These are phyloP conservation scores for Onychostoma macrolepis DNA, from an alignment of 2,113 vertebrate species.

Conservation along the genomic window DNA sequence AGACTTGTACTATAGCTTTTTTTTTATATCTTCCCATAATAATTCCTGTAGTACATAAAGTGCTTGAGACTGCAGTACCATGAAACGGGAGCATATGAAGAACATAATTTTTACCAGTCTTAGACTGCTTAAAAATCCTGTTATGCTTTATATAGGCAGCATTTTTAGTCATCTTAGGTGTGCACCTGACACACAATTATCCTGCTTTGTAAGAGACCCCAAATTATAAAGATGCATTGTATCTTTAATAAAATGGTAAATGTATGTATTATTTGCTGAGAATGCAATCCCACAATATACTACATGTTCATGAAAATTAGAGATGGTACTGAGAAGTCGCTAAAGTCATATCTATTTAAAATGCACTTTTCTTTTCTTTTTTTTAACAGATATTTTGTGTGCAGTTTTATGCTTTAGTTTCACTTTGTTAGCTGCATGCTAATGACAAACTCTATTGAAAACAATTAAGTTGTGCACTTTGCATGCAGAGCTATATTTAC, in stretches of 20 bases:
- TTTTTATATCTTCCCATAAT: slow-evolving; percentile 7
- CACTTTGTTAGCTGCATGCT: background rate
- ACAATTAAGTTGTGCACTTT: background rate
- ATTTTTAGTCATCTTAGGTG: background rate
- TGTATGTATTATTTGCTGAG: background rate
- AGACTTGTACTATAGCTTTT: background rate
- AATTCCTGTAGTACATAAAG: background rate
- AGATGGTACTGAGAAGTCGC: background rate
- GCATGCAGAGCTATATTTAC: background rate
- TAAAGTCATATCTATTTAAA: background rate
- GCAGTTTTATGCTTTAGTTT: too few species aligned
- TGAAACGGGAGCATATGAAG: background rate
- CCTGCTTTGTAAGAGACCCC: background rate
- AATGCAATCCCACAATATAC: background rate
- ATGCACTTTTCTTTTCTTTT: background rate
- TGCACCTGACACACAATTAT: background rate
- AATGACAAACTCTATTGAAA: background rate
- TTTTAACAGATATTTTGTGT: background rate
- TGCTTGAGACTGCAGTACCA: background rate
- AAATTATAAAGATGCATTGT: background rate
- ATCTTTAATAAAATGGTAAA: background rate
- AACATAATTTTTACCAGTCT: background rate
- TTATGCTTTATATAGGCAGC: background rate
- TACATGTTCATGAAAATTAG: background rate
- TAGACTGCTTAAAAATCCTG: background rate